phyloP scores from a whole-genome alignment of 2,797 vertebrate species.

The Platyrinchus mystaceus region DNA sequence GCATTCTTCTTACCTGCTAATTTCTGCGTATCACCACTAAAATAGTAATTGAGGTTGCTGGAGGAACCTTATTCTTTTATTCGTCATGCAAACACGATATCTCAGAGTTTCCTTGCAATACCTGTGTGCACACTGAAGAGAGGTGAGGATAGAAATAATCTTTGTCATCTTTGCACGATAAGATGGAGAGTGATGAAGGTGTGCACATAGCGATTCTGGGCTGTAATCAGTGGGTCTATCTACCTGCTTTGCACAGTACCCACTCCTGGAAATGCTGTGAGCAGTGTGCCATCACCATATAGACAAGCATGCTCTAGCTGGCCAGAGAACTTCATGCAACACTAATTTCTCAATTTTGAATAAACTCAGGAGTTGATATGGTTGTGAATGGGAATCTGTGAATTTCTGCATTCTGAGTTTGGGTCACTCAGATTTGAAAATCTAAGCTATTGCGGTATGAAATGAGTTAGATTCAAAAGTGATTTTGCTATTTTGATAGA shows the following conservation, averaged over 20 bases:
- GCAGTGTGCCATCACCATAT: background rate
- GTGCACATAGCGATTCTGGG: background rate
- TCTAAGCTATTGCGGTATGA: background rate
- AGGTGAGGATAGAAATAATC: background rate
- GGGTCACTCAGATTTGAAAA: background rate
- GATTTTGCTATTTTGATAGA: background rate
- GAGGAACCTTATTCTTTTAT: background rate
- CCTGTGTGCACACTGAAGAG: background rate
- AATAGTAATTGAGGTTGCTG: background rate
- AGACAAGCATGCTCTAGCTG: background rate
- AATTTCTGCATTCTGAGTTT: background rate
- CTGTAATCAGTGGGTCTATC: background rate
- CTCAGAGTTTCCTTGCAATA: background rate
- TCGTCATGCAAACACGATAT: background rate
- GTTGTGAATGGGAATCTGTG: background rate
- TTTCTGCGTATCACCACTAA: background rate
- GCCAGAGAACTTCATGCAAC: background rate
- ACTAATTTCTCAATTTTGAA: background rate
- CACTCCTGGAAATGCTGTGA: background rate
- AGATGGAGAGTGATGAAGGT: background rate
- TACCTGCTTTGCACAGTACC: background rate
- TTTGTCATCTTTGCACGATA: background rate
- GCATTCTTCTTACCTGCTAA: background rate
- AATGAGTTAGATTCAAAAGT: background rate
- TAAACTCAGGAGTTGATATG: background rate